Conservation (phyloP, 2,888 invertebrate genomes). For the Oithona nana region DNA sequence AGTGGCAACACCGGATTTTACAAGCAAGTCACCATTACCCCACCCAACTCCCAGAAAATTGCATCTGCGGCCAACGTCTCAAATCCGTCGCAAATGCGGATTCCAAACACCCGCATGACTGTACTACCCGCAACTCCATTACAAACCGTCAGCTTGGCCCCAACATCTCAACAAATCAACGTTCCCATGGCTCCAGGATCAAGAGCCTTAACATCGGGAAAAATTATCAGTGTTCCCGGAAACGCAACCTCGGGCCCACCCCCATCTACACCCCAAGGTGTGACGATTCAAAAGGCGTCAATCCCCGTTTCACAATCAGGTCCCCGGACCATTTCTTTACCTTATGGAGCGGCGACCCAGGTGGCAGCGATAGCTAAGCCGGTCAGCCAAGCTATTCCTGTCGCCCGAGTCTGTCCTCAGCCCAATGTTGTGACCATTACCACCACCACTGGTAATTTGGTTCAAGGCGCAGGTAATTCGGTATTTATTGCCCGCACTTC, state of each 20-base stretch:
- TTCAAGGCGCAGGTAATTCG: background rate
- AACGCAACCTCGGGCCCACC: background rate
- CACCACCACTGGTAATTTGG: background rate
- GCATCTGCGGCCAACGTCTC: background rate
- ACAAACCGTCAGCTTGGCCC: background rate
- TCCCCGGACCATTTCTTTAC: background rate
- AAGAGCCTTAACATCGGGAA: background rate
- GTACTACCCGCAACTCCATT: background rate
- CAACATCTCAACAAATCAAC: background rate
- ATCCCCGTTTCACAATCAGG: background rate
- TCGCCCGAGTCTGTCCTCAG: conserved; percentile 6
- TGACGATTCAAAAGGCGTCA: conserved; percentile 2
- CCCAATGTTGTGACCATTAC: background rate
- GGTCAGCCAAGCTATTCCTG: background rate
- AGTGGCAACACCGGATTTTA: background rate
- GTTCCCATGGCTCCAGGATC: background rate
- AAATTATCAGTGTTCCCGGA: background rate
- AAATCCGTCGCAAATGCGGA: no score
- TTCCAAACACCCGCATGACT: background rate
- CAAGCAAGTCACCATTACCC: background rate
- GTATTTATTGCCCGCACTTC: background rate
- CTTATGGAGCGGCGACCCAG: background rate
- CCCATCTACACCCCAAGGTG: background rate
- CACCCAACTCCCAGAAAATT: background rate
- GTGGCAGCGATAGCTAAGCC: background rate